Evolutionary conservation across 2,888 invertebrate genomes (phyloP).

Genomic region (Drosophila seclusa): DNA sequence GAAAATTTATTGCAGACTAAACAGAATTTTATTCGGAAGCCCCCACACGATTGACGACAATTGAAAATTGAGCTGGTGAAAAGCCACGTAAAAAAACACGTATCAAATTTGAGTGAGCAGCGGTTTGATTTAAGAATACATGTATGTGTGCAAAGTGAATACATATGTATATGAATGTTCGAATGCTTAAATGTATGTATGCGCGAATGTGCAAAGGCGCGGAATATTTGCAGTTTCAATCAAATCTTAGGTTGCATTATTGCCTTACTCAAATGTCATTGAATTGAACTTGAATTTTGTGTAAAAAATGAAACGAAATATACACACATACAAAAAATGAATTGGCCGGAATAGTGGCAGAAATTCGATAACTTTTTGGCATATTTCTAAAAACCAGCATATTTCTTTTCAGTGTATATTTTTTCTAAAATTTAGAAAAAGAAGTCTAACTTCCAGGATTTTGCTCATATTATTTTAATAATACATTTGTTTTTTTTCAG

Average conservation of each 20-base stretch:
- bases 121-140: not conserved
- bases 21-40: not conserved
- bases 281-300: not conserved
- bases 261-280: not conserved
- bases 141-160: not conserved
- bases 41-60: not conserved
- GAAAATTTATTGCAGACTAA: not conserved
- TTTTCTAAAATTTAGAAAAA: not conserved
- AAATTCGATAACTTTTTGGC: not conserved
- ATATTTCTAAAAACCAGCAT: not conserved
- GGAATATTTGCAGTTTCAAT: not conserved
- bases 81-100: not conserved
- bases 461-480: not conserved
- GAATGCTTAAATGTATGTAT: not conserved
- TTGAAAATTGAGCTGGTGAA: not conserved
- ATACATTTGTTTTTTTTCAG: too few species aligned
- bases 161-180: not conserved
- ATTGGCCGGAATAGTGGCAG: not conserved
- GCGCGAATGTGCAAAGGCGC: not conserved
- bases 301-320: not conserved
- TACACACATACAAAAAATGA: not conserved
- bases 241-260: conserved; percentile 3
- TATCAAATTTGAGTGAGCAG: not conserved
- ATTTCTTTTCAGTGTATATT: not conserved
- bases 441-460: not conserved